Base-by-base conservation (phyloP, 2,113 vertebrate species). In the Rattus rattus region DNA sequence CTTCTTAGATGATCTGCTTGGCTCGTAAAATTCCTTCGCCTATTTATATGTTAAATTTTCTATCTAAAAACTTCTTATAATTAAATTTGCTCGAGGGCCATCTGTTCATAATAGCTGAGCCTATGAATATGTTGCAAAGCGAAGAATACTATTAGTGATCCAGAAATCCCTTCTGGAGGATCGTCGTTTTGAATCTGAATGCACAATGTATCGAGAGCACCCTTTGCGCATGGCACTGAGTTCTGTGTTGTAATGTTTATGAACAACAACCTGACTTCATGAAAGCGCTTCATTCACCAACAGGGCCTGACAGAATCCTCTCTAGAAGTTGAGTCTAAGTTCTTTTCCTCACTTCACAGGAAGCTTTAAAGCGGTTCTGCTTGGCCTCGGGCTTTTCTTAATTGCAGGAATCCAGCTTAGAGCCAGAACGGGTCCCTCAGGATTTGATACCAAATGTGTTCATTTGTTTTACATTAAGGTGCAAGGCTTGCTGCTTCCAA, bases 401-500 rank as follows among this genome's bases (percentile, higher is more conserved):
- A 95, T 98, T 98, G 83, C 16, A 96, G 92, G 90, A 96, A 88
- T 28, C 61, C 92, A 70, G 81, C 81, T 97, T 28, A 65, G 97
- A 92, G 83, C 93, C 91, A 81, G 87, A 93, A 14, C 67, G 49
- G 49, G 88, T 96, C 77, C 49, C 0, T 43, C 61, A 95, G 97
- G 88, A 96, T 97, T 88, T 95, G 75, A 91, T 97, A 9, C 76
- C 63, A 93, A 92, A n/a, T 2, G 0, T 65, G 49, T 54, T 85
- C 95, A 92, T 92, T 96, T 98, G 70, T 88, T 97, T 97, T 97
- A 91, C 95, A 83, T 92, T 93, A 95, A 89, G 75, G 87, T 85
- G 2, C 47, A 52, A 56, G 80, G 54, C 90, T 89, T 94, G 3
- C 0, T 94, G 33, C 81, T 97, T 96, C 95, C 96, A 97, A 93